These are phyloP conservation scores for Nyctibius grandis DNA, from an alignment of 2,797 vertebrate genomes.

Conservation along the genomic window DNA sequence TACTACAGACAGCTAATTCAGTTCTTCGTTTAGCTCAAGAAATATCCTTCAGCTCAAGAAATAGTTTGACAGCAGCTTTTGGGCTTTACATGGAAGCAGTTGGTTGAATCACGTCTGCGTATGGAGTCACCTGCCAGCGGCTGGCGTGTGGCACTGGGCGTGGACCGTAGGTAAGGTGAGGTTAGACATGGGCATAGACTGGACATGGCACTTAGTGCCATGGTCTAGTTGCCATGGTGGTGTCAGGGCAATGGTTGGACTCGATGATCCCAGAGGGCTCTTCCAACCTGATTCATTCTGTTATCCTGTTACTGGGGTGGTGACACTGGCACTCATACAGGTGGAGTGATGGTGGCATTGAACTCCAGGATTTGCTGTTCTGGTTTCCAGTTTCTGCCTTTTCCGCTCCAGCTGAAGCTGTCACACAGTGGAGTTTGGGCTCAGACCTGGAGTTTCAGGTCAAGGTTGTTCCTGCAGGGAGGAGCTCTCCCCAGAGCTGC, in stretches of 20 bases:
- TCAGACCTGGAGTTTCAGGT: not conserved
- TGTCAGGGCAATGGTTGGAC: too few species aligned
- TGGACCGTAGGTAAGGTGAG: accelerated
- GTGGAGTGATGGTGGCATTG: not conserved
- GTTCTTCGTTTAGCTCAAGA: not conserved
- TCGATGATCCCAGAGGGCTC: too few species aligned
- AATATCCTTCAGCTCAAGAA: not conserved
- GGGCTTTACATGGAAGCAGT: not conserved
- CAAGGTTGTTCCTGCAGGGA: accelerated
- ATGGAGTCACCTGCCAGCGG: not conserved
- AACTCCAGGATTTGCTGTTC: not conserved
- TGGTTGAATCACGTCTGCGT: accelerated
- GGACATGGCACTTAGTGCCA: too few species aligned
- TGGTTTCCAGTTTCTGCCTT: not conserved
- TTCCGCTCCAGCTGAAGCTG: not conserved
- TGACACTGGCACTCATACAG: accelerated
- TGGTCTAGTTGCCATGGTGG: too few species aligned
- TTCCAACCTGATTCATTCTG: too few species aligned
- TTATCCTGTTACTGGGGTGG: too few species aligned
- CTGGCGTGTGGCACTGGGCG: accelerated
- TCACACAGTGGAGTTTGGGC: accelerated
- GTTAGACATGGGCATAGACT: too few species aligned
- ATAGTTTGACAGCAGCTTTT: not conserved
- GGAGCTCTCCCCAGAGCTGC: not conserved
- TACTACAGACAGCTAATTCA: not conserved